phyloP scores from a whole-genome alignment of 2,113 vertebrate species.

The Tylochromis polylepis region DNA sequence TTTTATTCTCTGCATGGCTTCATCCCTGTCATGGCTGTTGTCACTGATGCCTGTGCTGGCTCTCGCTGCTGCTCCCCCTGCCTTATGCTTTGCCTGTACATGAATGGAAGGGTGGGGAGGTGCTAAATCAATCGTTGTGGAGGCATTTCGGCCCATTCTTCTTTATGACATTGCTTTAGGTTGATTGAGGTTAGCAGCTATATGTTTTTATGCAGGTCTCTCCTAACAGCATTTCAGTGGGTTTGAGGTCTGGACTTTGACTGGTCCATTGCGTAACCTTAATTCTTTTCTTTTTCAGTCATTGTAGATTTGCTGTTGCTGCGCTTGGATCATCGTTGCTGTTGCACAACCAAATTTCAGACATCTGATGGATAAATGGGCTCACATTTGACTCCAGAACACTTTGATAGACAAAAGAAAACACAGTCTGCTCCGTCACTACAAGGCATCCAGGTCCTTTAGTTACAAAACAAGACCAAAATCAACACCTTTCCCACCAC shows the following conservation, averaged over 20 bases:
- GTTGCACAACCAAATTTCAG: background rate
- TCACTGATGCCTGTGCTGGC: background rate
- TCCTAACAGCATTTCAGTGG: background rate
- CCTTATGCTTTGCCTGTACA: background rate
- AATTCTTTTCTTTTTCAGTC: background rate
- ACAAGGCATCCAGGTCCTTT: too few relatives aligned
- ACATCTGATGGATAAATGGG: background rate
- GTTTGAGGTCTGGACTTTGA: background rate
- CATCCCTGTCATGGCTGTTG: background rate
- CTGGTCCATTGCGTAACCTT: background rate
- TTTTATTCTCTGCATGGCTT: background rate
- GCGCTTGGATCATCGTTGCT: background rate
- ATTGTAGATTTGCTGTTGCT: background rate
- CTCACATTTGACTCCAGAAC: background rate
- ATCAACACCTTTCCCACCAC: background rate
- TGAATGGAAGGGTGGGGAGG: background rate
- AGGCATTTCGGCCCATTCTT: background rate
- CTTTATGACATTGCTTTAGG: background rate
- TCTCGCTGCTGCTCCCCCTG: background rate
- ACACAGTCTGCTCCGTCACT: too few relatives aligned
- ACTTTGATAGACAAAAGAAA: too few relatives aligned
- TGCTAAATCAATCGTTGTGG: background rate
- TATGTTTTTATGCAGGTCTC: background rate
- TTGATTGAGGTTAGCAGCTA: background rate
- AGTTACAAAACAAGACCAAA: too few relatives aligned